Evolutionary conservation across 2,113 vertebrate species (phyloP).

Genomic region (Chaetops frenatus): DNA sequence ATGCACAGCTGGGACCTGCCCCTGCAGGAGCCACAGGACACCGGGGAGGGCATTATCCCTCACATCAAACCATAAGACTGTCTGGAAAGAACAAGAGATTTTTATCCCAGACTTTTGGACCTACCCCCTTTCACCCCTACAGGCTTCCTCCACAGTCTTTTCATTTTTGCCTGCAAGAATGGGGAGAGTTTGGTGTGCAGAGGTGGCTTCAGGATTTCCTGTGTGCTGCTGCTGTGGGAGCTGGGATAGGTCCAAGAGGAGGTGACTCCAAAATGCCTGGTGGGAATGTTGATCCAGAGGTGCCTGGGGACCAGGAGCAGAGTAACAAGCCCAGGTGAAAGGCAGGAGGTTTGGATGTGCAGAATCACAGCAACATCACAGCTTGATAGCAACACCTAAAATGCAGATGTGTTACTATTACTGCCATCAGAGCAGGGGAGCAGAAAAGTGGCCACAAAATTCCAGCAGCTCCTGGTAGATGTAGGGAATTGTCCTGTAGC

Average conservation of each 20-base stretch:
- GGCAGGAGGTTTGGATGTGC: not conserved
- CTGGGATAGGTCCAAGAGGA: not conserved
- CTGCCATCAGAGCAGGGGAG: not conserved
- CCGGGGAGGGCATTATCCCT: not conserved
- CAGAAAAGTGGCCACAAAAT: not conserved
- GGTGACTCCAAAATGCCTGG: not conserved
- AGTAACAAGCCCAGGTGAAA: not conserved
- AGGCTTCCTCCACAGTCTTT: not conserved
- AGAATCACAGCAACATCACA: not conserved
- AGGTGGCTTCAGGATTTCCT: not conserved
- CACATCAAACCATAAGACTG: not conserved
- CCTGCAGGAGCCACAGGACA: not conserved
- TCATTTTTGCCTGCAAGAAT: not conserved
- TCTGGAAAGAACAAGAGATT: not conserved
- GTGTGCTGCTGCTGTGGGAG: fast-evolving
- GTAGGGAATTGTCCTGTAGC: not conserved
- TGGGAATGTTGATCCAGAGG: not conserved
- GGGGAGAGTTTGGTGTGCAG: not conserved
- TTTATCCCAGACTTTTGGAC: not conserved
- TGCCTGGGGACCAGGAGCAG: not conserved
- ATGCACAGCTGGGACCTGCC: not conserved
- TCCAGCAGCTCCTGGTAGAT: not conserved
- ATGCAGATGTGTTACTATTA: not conserved
- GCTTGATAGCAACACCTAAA: not conserved
- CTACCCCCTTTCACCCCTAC: not conserved